phyloP scores from a whole-genome alignment of 2,113 vertebrate genomes.

The Agelaius tricolor region DNA sequence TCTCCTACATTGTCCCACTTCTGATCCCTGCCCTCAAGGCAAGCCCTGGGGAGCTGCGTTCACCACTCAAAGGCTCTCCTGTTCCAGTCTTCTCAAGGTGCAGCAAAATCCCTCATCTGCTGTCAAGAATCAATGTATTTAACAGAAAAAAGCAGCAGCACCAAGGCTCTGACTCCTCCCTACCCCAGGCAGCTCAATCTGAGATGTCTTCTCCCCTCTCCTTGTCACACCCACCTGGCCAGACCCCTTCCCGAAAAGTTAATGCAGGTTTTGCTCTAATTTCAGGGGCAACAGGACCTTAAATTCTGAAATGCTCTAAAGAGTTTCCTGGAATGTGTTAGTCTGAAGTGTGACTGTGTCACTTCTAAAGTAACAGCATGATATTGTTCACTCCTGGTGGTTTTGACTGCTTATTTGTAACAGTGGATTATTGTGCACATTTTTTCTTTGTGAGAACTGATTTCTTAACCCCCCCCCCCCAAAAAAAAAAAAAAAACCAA shows the following conservation, averaged over 20 bases:
- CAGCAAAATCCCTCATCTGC: background rate
- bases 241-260: background rate
- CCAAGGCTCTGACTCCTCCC: background rate
- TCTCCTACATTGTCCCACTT: background rate
- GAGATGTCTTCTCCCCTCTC: background rate
- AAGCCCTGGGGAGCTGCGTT: background rate
- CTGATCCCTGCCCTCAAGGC: background rate
- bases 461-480: background rate
- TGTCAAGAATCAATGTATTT: background rate
- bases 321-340: background rate
- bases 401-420: background rate
- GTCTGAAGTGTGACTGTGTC: background rate
- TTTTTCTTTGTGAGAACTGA: background rate
- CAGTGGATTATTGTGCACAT: background rate
- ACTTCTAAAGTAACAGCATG: background rate
- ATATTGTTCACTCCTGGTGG: background rate
- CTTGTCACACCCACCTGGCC: background rate
- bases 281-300: background rate
- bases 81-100: background rate
- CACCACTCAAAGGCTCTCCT: background rate
- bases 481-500: too few species aligned
- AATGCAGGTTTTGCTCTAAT: background rate
- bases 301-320: background rate
- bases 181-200: background rate
- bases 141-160: background rate